phyloP scores from a whole-genome alignment of 2,113 vertebrate species.

The Holacanthus passer region DNA sequence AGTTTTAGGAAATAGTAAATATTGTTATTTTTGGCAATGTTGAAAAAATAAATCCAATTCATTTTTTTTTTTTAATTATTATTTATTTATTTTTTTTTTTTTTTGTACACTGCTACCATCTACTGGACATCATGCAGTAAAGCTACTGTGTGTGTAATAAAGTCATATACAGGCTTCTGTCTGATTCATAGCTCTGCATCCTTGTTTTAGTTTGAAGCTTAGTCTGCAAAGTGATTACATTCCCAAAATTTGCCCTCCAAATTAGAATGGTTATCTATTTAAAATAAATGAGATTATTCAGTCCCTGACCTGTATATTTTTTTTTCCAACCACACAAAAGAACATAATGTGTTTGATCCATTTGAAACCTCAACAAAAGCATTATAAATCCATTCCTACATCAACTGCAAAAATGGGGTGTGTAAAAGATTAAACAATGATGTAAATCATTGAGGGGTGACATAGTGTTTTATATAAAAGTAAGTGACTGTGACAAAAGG shows the following conservation, averaged over 20 bases:
- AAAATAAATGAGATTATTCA: background rate
- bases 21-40: background rate
- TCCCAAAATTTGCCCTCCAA: background rate
- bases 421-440: background rate
- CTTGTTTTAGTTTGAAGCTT: background rate
- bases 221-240: background rate
- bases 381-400: too few relatives aligned
- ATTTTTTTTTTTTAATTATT: too few relatives aligned
- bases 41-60: background rate
- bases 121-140: conserved; percentile 8
- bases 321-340: background rate
- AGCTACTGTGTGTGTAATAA: background rate
- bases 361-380: background rate
- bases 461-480: background rate
- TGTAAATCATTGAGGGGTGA: background rate
- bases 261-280: background rate
- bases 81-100: too few relatives aligned
- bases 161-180: background rate
- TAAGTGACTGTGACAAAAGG: background rate
- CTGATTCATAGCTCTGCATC: background rate
- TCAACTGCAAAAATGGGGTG: background rate
- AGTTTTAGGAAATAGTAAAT: too few relatives aligned
- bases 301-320: background rate
- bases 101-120: conserved; percentile 12
- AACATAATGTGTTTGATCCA: background rate